A percentile compares a stretch with the other conserved stretches of the same genome.
phyloP scores from a whole-genome alignment of 2,113 vertebrate species.

The Scomber japonicus region DNA sequence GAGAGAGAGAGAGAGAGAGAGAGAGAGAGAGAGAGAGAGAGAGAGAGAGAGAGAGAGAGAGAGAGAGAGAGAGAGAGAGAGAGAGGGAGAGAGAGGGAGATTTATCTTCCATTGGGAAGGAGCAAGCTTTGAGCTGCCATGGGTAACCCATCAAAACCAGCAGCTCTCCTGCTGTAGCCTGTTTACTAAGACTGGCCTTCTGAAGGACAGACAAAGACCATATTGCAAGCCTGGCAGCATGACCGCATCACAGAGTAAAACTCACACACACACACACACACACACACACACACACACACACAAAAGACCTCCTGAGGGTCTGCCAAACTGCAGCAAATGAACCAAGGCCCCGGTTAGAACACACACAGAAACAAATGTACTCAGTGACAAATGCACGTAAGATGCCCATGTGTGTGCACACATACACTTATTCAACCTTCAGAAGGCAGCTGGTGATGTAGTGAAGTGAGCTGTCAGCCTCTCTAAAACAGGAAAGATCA shows the following conservation, averaged over 20 bases:
- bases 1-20: slow-evolving; percentile 12
- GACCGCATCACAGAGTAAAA: slow-evolving; percentile 47
- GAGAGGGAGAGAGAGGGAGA: slow-evolving; percentile 12
- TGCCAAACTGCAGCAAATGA: slow-evolving; percentile 66
- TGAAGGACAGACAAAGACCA: slow-evolving; percentile 79
- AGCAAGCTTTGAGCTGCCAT: slow-evolving; percentile 56
- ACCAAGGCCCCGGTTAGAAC: slow-evolving; percentile 37
- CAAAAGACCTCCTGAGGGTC: slow-evolving; percentile 63
- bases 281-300: slow-evolving; percentile 42
- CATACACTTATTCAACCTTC: neutral
- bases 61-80: slow-evolving; percentile 2
- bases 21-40: slow-evolving; percentile 4
- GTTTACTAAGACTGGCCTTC: slow-evolving; percentile 71
- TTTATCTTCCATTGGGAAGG: slow-evolving; percentile 6
- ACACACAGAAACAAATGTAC: slow-evolving; percentile 44
- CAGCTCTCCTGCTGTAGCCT: slow-evolving; percentile 68
- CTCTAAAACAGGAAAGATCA: slow-evolving; percentile 37
- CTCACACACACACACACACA: slow-evolving; percentile 44
- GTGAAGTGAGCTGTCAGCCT: slow-evolving; percentile 44
- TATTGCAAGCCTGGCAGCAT: slow-evolving; percentile 77
- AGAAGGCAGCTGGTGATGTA: slow-evolving; percentile 39
- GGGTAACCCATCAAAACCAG: slow-evolving; percentile 68
- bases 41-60: neutral
- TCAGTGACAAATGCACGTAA: slow-evolving; percentile 33
- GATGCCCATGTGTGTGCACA: neutral